phyloP scores from a whole-genome alignment of 2,113 vertebrate genomes.

The Macquaria ambigua region DNA sequence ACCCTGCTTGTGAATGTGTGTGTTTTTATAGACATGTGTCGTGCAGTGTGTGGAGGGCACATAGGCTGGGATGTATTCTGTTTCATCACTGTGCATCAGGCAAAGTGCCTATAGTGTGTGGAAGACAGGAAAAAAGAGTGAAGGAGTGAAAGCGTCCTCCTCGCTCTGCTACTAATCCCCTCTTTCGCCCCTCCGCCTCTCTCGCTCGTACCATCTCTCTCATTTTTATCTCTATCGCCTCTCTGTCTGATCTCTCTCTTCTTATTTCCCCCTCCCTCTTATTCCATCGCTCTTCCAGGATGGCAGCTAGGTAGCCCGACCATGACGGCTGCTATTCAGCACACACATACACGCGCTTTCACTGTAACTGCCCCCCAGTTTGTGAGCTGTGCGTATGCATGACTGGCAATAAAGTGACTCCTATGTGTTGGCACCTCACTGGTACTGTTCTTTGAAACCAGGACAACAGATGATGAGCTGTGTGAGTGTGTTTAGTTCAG shows the following conservation, averaged over 20 bases:
- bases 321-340: constrained; percentile 29
- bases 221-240: constrained; percentile 69
- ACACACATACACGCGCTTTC: not conserved
- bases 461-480: constrained; percentile 1
- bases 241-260: constrained; percentile 56
- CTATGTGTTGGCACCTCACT: constrained; percentile 8
- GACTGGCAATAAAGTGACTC: constrained; percentile 1
- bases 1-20: constrained; percentile 44
- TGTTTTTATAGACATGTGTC: constrained; percentile 35
- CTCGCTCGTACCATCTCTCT: constrained; percentile 55
- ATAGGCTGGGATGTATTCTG: constrained; percentile 24
- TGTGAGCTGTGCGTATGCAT: not conserved
- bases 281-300: constrained; percentile 31
- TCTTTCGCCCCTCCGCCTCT: constrained; percentile 50
- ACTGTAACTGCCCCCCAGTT: not conserved
- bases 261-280: constrained; percentile 22
- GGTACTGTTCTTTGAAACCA: constrained; percentile 28
- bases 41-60: constrained; percentile 25
- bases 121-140: constrained; percentile 6
- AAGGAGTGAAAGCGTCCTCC: constrained; percentile 29
- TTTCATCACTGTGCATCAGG: constrained; percentile 41
- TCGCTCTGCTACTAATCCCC: constrained; percentile 70
- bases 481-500: not conserved
- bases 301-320: constrained; percentile 25
- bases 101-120: constrained; percentile 16